Percentiles rank a stretch among this genome's conserved stretches.
These are phyloP conservation scores for Escarpia spicata DNA, from an alignment of 2,888 invertebrate species.

Conservation along the genomic window DNA sequence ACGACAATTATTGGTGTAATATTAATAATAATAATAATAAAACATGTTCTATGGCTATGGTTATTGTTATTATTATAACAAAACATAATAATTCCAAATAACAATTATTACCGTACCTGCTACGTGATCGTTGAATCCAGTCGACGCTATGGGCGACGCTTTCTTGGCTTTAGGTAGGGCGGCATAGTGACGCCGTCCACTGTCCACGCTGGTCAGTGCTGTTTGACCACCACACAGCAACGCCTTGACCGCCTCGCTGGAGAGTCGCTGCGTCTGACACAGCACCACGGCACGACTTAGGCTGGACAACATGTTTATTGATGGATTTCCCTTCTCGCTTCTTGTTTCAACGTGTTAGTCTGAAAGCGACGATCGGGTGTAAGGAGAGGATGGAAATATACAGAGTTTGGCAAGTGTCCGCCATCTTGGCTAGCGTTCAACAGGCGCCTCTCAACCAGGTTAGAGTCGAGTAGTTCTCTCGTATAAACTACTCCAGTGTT, in stretches of 20 bases:
- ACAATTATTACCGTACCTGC: not conserved
- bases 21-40: not conserved
- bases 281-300: conserved; percentile 19
- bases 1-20: not conserved
- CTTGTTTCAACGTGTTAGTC: not conserved
- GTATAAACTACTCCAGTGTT: not conserved
- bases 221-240: conserved; percentile 8
- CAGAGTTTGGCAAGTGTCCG: not conserved
- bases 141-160: not conserved
- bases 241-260: not conserved
- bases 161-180: not conserved
- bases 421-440: conserved; percentile 21
- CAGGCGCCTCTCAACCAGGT: conserved; percentile 21
- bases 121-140: not conserved
- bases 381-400: not conserved
- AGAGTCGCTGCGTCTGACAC: not conserved
- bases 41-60: not conserved
- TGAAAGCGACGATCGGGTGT: not conserved
- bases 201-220: not conserved
- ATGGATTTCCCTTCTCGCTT: not conserved
- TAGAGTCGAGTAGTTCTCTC: conserved; percentile 25
- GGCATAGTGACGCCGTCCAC: not conserved
- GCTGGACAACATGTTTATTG: not conserved
- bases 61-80: not conserved
- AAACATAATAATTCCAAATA: not conserved